Evolutionary conservation across 2,888 invertebrate genomes (phyloP), one percentile per base, ranked within the genome.

Genomic region (Apamea crenata): DNA sequence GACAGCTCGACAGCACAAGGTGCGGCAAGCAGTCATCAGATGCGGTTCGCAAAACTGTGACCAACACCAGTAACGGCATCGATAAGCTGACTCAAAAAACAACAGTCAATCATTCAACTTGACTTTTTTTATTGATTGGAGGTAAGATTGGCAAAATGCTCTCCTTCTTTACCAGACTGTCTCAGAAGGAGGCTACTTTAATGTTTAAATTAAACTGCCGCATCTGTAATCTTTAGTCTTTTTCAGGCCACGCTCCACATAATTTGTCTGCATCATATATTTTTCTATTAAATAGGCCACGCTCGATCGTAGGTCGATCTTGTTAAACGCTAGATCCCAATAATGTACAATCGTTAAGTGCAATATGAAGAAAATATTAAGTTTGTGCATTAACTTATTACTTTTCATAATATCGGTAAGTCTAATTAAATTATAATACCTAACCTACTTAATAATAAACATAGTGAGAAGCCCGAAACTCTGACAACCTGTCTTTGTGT

Each of bases 351-450:
- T 47, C 40, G 29, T 44, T 32, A 5, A 61, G 78, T 78, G 78
- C 59, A 85, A 47, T 40, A 85, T 85, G 85, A 81, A 76, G 61
- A 67, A 40, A 21, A 56, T 75, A 56, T 25, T 78, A 56, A 40
- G 6, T 70, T 67, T 80, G 53, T 80, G 75, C 36, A n/a, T 86
- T 47, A n/a, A 67, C n/a, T 50, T 75, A 25, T 29, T 75, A 16
- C 21, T 86, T 29, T 59, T 81, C 0, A 61, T 71, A 2, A 25
- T 83, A 68, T 50, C 81, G 87, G 85, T 85, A 71, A 85, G 85
- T 83, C 21, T 47, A 18, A 29, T 29, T 66, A 70, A 40, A 65
- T 36, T 65, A 0, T 65, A 25, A 36, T 59, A n/a, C 12, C 12
- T n/a, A 61, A n/a, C 12, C 12, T n/a, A 61, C 36, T 29, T 18